Evolutionary conservation across 2,888 invertebrate species (phyloP).

Genomic region (Scotopteryx bipunctaria): DNA sequence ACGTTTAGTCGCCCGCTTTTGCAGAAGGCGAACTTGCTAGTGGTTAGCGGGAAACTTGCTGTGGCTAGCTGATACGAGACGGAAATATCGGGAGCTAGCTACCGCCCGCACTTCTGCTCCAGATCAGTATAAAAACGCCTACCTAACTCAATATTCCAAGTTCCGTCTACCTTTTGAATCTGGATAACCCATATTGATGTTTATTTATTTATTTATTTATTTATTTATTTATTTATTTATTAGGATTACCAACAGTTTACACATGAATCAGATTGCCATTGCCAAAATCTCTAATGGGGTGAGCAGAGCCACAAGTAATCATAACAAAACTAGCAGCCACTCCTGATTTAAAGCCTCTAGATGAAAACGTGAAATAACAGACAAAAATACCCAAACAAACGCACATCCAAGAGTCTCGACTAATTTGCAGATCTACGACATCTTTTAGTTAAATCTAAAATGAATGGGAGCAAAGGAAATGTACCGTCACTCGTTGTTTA

Average conservation of each 20-base stretch:
- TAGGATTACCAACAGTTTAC: too few relatives aligned
- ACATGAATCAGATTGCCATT: too few relatives aligned
- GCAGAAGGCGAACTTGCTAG: conserved; percentile 36
- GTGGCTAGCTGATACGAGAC: conserved; percentile 26
- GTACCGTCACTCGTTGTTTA: conserved; percentile 10
- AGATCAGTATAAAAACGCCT: too few relatives aligned
- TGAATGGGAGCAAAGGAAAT: conserved; percentile 15
- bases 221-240: too few relatives aligned
- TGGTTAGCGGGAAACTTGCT: conserved; percentile 36
- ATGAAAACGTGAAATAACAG: conserved; percentile 3
- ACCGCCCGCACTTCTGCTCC: background rate
- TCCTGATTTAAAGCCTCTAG: too few relatives aligned
- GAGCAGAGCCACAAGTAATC: too few relatives aligned
- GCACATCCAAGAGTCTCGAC: conserved; percentile 9
- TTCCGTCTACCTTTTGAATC: too few relatives aligned
- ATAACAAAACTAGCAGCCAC: background rate
- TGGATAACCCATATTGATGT: too few relatives aligned
- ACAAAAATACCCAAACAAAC: conserved; percentile 11
- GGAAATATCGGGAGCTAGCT: conserved; percentile 9
- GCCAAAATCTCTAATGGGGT: too few relatives aligned
- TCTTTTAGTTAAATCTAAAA: conserved; percentile 24
- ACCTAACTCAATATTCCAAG: too few relatives aligned
- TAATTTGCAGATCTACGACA: conserved; percentile 19
- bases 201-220: too few relatives aligned
- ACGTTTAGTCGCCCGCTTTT: conserved; percentile 45